A percentile compares a stretch with the other conserved stretches of the same genome.
These are phyloP conservation scores for Phortica variegata DNA, from an alignment of 1,140 invertebrate genomes.

Conservation along the genomic window DNA sequence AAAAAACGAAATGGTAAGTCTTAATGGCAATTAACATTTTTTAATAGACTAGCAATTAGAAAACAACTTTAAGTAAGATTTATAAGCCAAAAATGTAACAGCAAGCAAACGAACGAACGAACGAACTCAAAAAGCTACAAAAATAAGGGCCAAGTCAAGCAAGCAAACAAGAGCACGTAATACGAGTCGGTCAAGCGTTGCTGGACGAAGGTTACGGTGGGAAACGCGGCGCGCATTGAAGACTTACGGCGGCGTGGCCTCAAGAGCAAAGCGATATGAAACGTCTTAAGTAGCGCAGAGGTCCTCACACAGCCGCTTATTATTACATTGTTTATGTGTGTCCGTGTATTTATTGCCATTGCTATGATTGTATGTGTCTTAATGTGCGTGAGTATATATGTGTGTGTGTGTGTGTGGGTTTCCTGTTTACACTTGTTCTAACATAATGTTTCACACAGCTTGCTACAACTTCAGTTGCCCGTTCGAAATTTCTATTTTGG, in stretches of 20 bases:
- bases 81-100: conserved; percentile 18
- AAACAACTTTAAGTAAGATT: conserved; percentile 42
- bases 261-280: conserved; percentile 7
- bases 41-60: conserved; percentile 45
- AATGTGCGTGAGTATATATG: conserved; percentile 13
- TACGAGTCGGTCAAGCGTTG: background rate
- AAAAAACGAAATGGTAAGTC: no score
- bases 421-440: conserved; percentile 2
- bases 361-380: background rate
- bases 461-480: conserved; percentile 22
- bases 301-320: conserved; percentile 38
- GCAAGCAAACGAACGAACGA: conserved; percentile 1
- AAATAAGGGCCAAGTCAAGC: background rate
- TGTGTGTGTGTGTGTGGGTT: conserved; percentile 19
- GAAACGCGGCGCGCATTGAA: background rate
- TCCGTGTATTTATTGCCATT: conserved; percentile 12
- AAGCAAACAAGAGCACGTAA: background rate
- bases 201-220: no score
- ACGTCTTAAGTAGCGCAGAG: conserved; percentile 29
- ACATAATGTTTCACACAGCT: conserved; percentile 35
- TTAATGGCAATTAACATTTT: conserved; percentile 49
- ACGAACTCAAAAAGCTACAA: background rate
- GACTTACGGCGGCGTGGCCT: background rate
- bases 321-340: conserved; percentile 53
- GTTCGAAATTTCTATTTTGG: no score